Conservation (phyloP, 2,888 invertebrate genomes). For the Temnothorax unifasciatus region DNA sequence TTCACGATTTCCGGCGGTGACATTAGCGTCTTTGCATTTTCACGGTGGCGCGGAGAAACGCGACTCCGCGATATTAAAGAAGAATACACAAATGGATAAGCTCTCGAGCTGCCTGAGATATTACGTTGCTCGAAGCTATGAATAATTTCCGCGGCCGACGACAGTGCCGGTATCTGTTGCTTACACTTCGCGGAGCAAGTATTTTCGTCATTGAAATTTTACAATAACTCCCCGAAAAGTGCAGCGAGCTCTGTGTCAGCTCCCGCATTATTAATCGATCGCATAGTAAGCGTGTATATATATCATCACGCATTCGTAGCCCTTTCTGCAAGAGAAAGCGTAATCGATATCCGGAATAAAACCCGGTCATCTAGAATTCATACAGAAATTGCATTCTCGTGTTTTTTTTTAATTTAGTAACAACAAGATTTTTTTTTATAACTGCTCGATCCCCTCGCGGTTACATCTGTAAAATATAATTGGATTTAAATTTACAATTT, state of each 20-base stretch:
- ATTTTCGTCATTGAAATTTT: constrained; percentile 42
- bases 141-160: constrained; percentile 45
- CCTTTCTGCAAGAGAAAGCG: neutral
- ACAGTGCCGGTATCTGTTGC: constrained; percentile 41
- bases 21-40: constrained; percentile 67
- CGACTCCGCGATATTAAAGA: constrained; percentile 46
- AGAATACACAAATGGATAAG: constrained; percentile 57
- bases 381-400: neutral
- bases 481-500: neutral
- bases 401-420: neutral
- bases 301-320: neutral
- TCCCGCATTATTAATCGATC: constrained; percentile 21
- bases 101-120: constrained; percentile 42
- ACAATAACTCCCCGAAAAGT: constrained; percentile 39
- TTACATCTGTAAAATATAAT: neutral
- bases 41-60: constrained; percentile 24
- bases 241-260: neutral
- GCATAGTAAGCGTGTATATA: neutral
- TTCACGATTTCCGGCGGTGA: constrained; percentile 65
- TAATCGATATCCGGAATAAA: constrained; percentile 5
- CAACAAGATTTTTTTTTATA: neutral
- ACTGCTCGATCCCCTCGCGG: neutral
- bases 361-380: constrained; percentile 1
- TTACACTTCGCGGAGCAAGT: constrained; percentile 19
- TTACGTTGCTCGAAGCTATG: constrained; percentile 52